Evolutionary conservation across 2,888 invertebrate species (phyloP).

Genomic region (Colostygia pectinataria): DNA sequence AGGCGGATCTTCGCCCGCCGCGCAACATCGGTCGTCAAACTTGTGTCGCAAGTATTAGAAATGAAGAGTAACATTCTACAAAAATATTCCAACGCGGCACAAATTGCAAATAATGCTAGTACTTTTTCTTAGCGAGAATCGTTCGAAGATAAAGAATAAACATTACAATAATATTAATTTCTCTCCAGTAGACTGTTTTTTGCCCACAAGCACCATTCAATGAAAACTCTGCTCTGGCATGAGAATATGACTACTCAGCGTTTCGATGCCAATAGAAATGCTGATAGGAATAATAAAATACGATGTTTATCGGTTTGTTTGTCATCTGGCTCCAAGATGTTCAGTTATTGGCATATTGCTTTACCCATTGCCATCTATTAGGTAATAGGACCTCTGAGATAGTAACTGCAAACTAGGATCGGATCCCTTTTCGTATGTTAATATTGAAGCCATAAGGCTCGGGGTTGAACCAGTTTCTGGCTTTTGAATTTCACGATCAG

Average conservation of each 20-base stretch:
- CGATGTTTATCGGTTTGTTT: conserved; percentile 42
- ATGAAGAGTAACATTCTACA: too few relatives aligned
- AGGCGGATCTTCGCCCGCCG: too few relatives aligned
- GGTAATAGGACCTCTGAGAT: conserved; percentile 4
- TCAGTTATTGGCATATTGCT: conserved; percentile 23
- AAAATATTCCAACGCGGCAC: too few relatives aligned
- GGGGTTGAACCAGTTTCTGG: too few relatives aligned
- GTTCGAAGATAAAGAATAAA: too few relatives aligned
- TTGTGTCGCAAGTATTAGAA: too few relatives aligned
- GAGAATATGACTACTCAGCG: conserved; percentile 17
- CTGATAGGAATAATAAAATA: conserved; percentile 38
- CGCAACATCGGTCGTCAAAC: too few relatives aligned
- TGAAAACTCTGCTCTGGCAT: not conserved
- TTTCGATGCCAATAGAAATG: conserved; percentile 16
- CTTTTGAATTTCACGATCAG: too few relatives aligned
- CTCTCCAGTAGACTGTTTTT: too few relatives aligned
- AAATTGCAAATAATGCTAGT: too few relatives aligned
- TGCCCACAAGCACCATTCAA: not conserved
- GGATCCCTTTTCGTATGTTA: conserved; percentile 1
- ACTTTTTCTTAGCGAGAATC: too few relatives aligned
- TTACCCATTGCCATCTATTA: conserved; percentile 10
- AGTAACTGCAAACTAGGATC: not conserved
- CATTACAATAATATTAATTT: too few relatives aligned
- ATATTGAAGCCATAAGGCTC: not conserved
- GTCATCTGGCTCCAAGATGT: conserved; percentile 27